phyloP scores from a whole-genome alignment of 1,140 invertebrate genomes.

The Lutraria rhynchaena region DNA sequence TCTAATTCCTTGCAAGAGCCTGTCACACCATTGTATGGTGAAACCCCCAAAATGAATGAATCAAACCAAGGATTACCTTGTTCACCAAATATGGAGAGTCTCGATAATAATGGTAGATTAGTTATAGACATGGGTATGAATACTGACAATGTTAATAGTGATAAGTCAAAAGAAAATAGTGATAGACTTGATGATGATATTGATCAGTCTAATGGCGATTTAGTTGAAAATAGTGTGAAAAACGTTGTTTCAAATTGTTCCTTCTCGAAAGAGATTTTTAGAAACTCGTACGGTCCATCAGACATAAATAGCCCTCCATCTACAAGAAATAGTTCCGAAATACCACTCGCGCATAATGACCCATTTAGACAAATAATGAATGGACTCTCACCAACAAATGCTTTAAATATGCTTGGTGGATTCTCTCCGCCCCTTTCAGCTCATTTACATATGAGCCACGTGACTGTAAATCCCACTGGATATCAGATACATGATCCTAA shows the following conservation, averaged over 20 bases:
- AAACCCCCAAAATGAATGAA: constrained; percentile 52
- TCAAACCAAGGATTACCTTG: constrained; percentile 53
- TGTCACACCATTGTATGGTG: constrained; percentile 47
- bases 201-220: constrained; percentile 16
- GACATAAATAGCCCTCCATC: neutral
- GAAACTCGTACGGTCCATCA: neutral
- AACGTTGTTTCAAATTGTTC: constrained; percentile 19
- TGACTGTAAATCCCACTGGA: constrained; percentile 9
- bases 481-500: constrained; percentile 30
- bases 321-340: constrained; percentile 14
- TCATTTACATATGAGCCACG: constrained; percentile 34
- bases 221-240: constrained; percentile 30
- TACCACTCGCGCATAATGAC: constrained; percentile 22
- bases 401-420: constrained; percentile 1
- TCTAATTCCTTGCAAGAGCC: constrained; percentile 32
- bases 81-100: constrained; percentile 43
- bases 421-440: constrained; percentile 32
- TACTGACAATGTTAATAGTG: constrained; percentile 10
- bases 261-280: constrained; percentile 15
- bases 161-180: constrained; percentile 13
- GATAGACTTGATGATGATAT: constrained; percentile 9
- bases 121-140: constrained; percentile 31
- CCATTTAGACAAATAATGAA: constrained; percentile 13
- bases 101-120: constrained; percentile 14
- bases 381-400: constrained; percentile 9